Base-by-base conservation (phyloP, 2,797 vertebrate species). In the Eutrigla gurnardus region DNA sequence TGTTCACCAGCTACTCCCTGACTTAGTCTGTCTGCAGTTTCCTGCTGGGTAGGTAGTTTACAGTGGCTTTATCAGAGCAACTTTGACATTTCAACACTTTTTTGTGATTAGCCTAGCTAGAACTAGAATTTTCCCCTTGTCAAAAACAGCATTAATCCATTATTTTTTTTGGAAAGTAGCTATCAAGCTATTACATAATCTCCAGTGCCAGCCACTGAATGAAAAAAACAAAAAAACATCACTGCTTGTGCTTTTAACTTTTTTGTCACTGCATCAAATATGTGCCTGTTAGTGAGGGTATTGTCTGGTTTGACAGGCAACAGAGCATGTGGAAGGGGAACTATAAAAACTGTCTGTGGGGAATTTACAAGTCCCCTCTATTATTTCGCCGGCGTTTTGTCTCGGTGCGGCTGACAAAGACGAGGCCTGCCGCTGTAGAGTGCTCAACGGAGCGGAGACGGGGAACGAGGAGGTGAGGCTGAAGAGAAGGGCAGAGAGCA, bases 301-400 rank as follows among this genome's bases (percentile, higher is more conserved):
- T 84, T 81, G 91, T 91, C 54, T 84, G 61, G 25, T 73, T 71
- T 86, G 90, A 88, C 83, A 68, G 75, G 81, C 89, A 84, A 81
- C 79, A 66, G 74, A 83, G 67, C 73, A 66, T 88, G 77, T 75
- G 86, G 82, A 89, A 80, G 83, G 25, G 84, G 55, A 85, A 71
- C 76, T 59, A 80, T 82, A 78, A 88, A 86, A 89, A 73, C 70
- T 82, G 86, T 87, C 89, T 84, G 75, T 65, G 60, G 88, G 82
- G 74, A 82, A 87, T 92, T 90, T 91, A 90, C 86, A 82, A 89
- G 83, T 77, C 73, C 73, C 70, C 39, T 65, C 84, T 78, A 76
- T 88, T 83, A 84, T 88, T 87, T 81, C 47, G 74, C 49, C 59
- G 57, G 14, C 5, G 85, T 87, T 90, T 86, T 86, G 86, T 87